Evolutionary conservation across 1,140 invertebrate species (phyloP), one percentile per base, ranked within the genome.

Genomic region (Cotesia glomerata): DNA sequence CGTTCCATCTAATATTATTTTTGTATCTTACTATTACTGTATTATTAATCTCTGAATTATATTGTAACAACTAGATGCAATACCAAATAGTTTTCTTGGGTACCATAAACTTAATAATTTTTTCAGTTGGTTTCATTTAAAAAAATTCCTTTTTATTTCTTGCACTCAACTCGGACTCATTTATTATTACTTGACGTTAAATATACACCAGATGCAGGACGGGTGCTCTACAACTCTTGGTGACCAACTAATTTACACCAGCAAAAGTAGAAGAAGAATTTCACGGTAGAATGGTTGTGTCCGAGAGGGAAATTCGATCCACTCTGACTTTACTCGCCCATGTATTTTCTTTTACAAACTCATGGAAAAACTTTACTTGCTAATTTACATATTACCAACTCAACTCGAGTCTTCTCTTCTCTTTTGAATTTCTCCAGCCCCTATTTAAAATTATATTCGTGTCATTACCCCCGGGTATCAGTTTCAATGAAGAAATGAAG

Each of bases 171-270:
- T 26, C 26, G 39, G 39, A 45, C 39, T 45, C 39, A 45, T 45
- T 45, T 45, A 45, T 45, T 45, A 45, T 45, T 45, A 45, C 39
- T 45, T 52, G 18, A 4, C 52, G 16, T 62, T 62, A 54, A 16
- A 54, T 71, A 18, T 66, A 71, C 39, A 70, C 45, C 45, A 16
- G 69, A 71, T 71, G 69, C 69, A 71, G 16, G 61, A 64, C 18
- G 7, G 54, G 14, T 72, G 39, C 39, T 45, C 5, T 45, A 45
- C 62, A 54, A 65, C 56, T 26, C 66, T 64, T 14, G 61, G 58
- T 62, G 49, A 59, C 72, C 49, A 66, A 71, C 56, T 68, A 68
- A 67, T 72, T 72, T 72, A 67, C 64, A 39, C 35, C 49, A 59
- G 32, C 18, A 18, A 61, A 3, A 9, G 62, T 35, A 51, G 8